Conservation (phyloP, 2,888 invertebrate species). For the Trachelus iudaicus region DNA sequence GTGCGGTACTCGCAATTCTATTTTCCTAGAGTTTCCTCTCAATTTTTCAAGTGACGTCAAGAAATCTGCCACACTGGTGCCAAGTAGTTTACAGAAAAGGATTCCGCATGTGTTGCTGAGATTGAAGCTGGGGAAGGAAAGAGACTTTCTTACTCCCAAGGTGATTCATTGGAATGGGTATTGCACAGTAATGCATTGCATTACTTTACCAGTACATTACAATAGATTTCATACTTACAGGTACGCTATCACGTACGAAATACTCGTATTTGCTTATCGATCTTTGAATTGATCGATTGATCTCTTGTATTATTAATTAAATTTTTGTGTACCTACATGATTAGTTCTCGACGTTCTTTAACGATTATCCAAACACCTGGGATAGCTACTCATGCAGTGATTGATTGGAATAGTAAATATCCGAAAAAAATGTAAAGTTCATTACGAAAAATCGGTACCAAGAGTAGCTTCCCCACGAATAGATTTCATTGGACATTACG, state of each 20-base stretch:
- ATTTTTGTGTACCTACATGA: background rate
- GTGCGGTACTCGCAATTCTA: background rate
- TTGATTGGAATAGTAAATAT: background rate
- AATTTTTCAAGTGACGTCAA: background rate
- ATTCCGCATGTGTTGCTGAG: background rate
- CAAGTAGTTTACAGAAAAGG: background rate
- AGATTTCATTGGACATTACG: background rate
- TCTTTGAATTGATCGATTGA: background rate
- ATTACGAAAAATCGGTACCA: background rate
- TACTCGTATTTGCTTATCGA: background rate
- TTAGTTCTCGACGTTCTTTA: background rate
- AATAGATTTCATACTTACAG: background rate
- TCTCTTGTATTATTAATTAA: background rate
- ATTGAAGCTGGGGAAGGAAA: background rate
- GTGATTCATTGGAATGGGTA: background rate
- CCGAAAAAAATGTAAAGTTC: background rate
- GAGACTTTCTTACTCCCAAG: background rate
- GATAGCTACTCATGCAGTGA: background rate
- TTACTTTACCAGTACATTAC: background rate
- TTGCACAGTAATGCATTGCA: background rate
- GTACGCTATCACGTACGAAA: background rate
- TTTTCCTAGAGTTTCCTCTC: background rate
- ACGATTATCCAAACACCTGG: background rate
- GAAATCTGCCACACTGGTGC: background rate
- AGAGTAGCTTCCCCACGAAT: background rate